Evolutionary conservation across 2,113 vertebrate genomes (phyloP).

Genomic region (Daboia siamensis): DNA sequence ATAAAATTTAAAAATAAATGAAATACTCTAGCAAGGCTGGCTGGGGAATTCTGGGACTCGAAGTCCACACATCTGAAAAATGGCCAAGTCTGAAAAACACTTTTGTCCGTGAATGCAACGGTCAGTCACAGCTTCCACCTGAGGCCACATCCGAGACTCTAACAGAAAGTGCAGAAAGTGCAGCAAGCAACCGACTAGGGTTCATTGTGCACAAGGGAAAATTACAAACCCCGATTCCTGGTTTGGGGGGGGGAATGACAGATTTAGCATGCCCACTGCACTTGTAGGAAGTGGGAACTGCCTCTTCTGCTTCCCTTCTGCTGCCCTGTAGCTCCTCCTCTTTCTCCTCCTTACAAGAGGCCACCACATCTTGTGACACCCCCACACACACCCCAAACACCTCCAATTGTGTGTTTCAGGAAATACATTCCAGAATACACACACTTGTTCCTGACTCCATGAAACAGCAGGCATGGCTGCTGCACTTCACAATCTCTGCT

Average conservation of each 20-base stretch:
- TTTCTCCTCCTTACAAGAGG: slow-evolving; percentile 18
- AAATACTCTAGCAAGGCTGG: not conserved
- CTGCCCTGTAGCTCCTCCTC: accelerated
- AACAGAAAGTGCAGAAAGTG: not conserved
- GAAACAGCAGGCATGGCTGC: not conserved
- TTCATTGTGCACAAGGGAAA: not conserved
- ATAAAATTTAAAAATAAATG: not conserved
- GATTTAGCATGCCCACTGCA: not conserved
- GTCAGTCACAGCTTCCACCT: not conserved
- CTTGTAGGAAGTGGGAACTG: not conserved
- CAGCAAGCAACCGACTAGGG: not conserved
- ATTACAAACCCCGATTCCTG: not conserved
- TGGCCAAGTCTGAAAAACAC: not conserved
- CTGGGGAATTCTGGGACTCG: not conserved
- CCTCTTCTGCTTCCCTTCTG: not conserved
- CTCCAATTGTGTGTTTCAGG: slow-evolving; percentile 13
- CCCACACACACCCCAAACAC: not conserved
- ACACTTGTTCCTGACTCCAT: not conserved
- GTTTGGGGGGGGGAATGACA: not conserved
- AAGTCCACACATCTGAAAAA: not conserved
- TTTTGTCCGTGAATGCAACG: not conserved
- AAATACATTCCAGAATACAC: slow-evolving; percentile 38
- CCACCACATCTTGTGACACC: slow-evolving; percentile 38
- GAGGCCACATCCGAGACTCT: not conserved
- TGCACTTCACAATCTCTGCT: not conserved